Base-by-base conservation (phyloP, 2,888 invertebrate species). In the Eledona agricola region DNA sequence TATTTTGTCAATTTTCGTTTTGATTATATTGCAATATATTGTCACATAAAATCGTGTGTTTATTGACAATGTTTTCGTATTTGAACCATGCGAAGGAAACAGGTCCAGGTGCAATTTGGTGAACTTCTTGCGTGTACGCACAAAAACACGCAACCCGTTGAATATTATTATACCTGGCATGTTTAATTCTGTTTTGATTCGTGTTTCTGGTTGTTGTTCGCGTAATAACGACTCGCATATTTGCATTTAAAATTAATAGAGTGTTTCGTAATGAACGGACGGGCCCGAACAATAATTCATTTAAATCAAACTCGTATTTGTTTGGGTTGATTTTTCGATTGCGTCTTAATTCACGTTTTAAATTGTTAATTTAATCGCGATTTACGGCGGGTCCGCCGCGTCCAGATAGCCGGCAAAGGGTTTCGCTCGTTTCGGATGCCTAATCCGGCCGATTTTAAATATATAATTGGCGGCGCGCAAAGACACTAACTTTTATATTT, bases 141-240 rank as follows among this genome's bases (percentile, higher is more conserved):
- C 88, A 89, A 89, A 90, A 88, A 89, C n/a, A n/a, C 89, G 47
- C 38, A 29, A 47, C 25, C 12, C 47, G 38, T 29, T 38, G 31
- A 12, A 42, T 7, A 31, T 42, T 42, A 40, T 40, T 40, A 28
- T 40, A 40, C 26, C 28, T 11, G n/a, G n/a, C 40, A 40, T 28
- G 40, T 40, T 40, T 42, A 42, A 42, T 42, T 42, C 31, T 15
- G 42, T 31, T 42, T 31, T 42, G 42, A 42, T 42, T 42, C 42
- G 42, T 42, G 42, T 42, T 42, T 42, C 29, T 2, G 20, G 22
- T 42, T 42, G 22, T 42, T 42, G 42, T 42, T 29, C 42, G 22
- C 22, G 29, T 31, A 31, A 42, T 42, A 42, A 31, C 42, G 42
- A 42, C 29, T 15, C 31, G 22, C 19, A 42, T 42, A 42, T 42